Evolutionary conservation across 1,140 invertebrate genomes (phyloP), one percentile per base, ranked within the genome.

Genomic region (Phymorhynchus buccinoides): DNA sequence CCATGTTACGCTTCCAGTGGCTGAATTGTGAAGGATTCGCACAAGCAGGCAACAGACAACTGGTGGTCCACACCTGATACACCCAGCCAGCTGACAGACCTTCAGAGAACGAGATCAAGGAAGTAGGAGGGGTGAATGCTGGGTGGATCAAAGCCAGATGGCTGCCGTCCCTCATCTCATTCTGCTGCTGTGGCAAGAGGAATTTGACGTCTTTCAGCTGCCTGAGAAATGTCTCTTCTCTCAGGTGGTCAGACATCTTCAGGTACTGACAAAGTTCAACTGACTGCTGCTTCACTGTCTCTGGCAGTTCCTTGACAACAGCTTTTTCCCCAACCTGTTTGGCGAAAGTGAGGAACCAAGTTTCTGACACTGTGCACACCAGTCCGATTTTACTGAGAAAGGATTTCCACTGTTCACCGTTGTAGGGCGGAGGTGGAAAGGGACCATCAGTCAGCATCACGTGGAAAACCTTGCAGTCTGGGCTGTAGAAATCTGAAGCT

Each of bases 51-150:
- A 89, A 35, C 9, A 89, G 18, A 68, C 48, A 44, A 32, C 80
- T 73, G 48, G 18, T 86, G 73, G 85, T 88, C 89, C 89, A 89
- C n/a, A 84, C 79, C 14, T 82, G 32, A 37, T 85, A 41, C 37
- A 44, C 16, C 37, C 84, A n/a, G 0, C 14, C 14, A 18, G 71
- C 14, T 6, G 73, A 27, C 27, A 77, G 30, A 42, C 86, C 86
- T 32, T 80, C 83, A 30, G 56, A 32, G 66, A 87, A 88, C 9
- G 79, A 83, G 35, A 87, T 75, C 3, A 88, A 79, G 9, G 75
- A 48, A 37, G 71, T 66, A 1, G 42, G 41, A 14, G 56, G 44
- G 30, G 48, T 37, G 37, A 44, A 77, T 16, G 66, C 77, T 27
- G 77, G 84, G n/a, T 66, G 73, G 14, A 88, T 37, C 27, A 41